Conservation (phyloP, 2,113 vertebrate genomes). For the Tragelaphus strepsiceros region DNA sequence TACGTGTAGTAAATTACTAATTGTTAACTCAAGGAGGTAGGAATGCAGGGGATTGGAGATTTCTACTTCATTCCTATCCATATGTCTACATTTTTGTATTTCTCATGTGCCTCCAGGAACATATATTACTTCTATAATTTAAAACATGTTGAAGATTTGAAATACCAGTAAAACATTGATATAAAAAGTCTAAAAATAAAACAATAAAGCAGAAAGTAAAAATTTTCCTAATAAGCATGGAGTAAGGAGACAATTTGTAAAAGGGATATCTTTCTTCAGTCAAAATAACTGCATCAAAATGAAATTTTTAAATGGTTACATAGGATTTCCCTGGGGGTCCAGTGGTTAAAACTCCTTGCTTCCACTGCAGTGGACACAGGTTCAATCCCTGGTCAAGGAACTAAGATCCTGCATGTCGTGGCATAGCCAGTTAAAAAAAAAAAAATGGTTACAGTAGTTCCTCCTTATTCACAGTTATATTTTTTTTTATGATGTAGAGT, state of each 20-base stretch:
- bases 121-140: neutral
- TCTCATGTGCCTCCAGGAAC: neutral
- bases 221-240: neutral
- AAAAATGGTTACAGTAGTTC: neutral
- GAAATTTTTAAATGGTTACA: neutral
- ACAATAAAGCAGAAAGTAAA: neutral
- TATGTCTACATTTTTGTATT: neutral
- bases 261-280: neutral
- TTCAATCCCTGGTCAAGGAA: neutral
- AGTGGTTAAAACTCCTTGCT: neutral
- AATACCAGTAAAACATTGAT: neutral
- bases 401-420: neutral
- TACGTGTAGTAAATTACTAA: neutral
- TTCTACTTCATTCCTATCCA: neutral
- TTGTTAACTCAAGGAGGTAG: neutral
- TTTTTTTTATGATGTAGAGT: neutral
- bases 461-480: neutral
- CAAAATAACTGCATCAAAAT: neutral
- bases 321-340: neutral
- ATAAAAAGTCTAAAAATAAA: neutral
- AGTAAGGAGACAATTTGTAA: neutral
- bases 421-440: neutral
- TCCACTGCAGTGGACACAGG: neutral
- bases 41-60: neutral
- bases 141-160: neutral